A percentile compares a stretch with the other conserved stretches of the same genome.
Conservation (phyloP, 2,797 vertebrate genomes). For the Sebastes minor region DNA sequence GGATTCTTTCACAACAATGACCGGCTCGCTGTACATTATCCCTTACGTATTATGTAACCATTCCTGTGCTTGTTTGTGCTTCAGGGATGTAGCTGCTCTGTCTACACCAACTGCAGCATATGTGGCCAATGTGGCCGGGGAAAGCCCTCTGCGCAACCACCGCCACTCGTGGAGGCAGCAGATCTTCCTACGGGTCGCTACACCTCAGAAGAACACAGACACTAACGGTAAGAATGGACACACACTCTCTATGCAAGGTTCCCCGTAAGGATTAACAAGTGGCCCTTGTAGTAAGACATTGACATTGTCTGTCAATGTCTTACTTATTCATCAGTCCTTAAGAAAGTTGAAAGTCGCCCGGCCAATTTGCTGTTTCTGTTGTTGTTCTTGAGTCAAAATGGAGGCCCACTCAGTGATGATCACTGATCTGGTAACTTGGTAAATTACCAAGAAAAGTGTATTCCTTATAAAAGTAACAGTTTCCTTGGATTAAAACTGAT, state of each 20-base stretch:
- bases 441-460: not conserved
- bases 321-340: not conserved
- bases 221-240: constrained; percentile 68
- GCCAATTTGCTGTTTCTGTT: not conserved
- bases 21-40: too few species aligned
- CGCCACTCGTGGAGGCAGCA: constrained; percentile 98
- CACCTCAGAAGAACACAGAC: constrained; percentile 93
- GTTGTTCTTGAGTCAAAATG: not conserved
- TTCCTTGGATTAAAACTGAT: not conserved
- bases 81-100: constrained; percentile 88
- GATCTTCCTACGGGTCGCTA: constrained; percentile 96
- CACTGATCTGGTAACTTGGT: not conserved
- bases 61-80: constrained; percentile 44
- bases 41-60: not conserved
- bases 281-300: not conserved
- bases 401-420: not conserved
- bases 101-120: constrained; percentile 71
- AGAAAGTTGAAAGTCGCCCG: not conserved
- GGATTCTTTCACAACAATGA: too few species aligned
- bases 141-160: constrained; percentile 86
- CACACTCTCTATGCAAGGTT: not conserved
- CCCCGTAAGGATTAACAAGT: not conserved
- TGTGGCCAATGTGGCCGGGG: constrained; percentile 33
- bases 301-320: not conserved
- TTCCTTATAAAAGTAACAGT: not conserved